A percentile compares a stretch with the other conserved stretches of the same genome.
Evolutionary conservation across 1,140 invertebrate genomes (phyloP).

Genomic region (Microplitis demolitor): DNA sequence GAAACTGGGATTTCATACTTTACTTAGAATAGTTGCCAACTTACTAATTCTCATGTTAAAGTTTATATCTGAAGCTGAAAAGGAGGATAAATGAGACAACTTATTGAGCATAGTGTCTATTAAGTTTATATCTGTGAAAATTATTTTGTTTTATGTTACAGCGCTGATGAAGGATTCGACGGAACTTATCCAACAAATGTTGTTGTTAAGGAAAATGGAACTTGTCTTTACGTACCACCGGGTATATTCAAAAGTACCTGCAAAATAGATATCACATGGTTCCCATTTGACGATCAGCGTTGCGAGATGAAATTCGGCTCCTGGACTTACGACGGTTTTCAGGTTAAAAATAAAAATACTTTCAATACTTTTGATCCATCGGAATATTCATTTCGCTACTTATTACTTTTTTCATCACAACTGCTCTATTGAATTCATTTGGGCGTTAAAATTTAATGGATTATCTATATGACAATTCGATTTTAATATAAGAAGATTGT

Average conservation of each 20-base stretch:
- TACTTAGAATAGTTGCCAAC: too few relatives aligned
- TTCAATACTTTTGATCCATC: too few relatives aligned
- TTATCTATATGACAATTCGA: too few relatives aligned
- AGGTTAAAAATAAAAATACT: constrained; percentile 64
- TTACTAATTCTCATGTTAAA: too few relatives aligned
- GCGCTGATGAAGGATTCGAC: constrained; percentile 98
- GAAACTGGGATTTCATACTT: too few relatives aligned
- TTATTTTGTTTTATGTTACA: constrained; percentile 48
- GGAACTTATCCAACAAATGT: constrained; percentile 97
- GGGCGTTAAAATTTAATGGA: too few relatives aligned
- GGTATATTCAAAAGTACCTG: constrained; percentile 99
- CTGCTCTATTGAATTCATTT: too few relatives aligned
- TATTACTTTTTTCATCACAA: not conserved
- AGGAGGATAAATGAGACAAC: too few relatives aligned
- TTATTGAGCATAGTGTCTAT: not conserved
- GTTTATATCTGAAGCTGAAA: too few relatives aligned
- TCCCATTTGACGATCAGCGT: constrained; percentile 88
- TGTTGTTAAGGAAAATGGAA: constrained; percentile 93
- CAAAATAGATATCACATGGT: constrained; percentile 69
- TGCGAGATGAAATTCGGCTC: constrained; percentile 94
- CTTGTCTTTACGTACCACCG: constrained; percentile 95
- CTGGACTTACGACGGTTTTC: constrained; percentile 92
- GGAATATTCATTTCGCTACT: too few relatives aligned
- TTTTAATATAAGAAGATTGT: too few relatives aligned
- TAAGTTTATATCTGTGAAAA: not conserved